A percentile compares a stretch with the other conserved stretches of the same genome.
phyloP scores from a whole-genome alignment of 2,113 vertebrate species.

The Crotophaga sulcirostris region DNA sequence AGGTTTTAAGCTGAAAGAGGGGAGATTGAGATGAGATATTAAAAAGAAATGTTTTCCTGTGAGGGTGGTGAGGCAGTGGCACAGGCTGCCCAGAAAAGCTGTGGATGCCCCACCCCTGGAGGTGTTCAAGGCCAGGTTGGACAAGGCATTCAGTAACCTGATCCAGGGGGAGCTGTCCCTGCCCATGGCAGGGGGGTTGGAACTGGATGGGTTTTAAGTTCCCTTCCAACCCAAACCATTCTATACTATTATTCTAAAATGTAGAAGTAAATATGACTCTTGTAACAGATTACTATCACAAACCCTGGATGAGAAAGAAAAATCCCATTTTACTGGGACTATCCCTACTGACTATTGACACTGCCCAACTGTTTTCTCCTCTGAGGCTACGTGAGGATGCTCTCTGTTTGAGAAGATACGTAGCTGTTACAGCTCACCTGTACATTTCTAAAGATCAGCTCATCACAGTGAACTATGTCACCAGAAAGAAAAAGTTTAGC shows the following conservation, averaged over 20 bases:
- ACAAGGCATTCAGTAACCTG: no score
- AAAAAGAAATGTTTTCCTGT: no score
- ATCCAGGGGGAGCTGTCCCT: no score
- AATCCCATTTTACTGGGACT: fast-evolving
- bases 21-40: no score
- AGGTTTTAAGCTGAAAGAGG: no score
- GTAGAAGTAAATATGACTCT: not conserved
- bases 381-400: fast-evolving
- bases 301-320: not conserved
- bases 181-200: no score
- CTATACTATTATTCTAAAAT: not conserved
- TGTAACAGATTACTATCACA: not conserved
- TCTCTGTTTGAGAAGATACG: fast-evolving
- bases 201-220: no score
- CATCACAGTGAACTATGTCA: not conserved
- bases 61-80: no score
- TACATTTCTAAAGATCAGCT: not conserved
- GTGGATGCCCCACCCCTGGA: no score
- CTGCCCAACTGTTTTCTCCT: not conserved
- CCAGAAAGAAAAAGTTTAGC: not conserved
- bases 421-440: not conserved
- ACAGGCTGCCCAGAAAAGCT: no score
- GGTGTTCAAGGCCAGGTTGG: no score
- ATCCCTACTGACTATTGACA: not conserved
- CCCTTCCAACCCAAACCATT: no score